Percentiles rank a stretch among this genome's conserved stretches.
These are phyloP conservation scores for Corydoras maculifer DNA, from an alignment of 2,113 vertebrate genomes.

Conservation along the genomic window DNA sequence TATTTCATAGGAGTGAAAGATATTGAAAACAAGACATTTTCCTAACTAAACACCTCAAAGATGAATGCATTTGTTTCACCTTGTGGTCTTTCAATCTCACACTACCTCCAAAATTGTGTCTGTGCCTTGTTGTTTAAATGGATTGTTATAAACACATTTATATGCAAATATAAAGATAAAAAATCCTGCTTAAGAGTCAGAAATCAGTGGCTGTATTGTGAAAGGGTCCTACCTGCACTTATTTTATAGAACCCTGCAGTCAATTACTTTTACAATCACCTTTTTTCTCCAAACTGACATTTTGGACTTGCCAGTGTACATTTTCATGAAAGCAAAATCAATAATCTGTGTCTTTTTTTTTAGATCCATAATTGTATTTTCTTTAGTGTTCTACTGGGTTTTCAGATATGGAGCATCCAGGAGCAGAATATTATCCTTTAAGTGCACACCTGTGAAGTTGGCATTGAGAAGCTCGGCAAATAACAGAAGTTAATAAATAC, in stretches of 20 bases:
- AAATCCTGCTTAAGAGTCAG: conserved; percentile 57
- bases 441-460: too few relatives aligned
- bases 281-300: conserved; percentile 63
- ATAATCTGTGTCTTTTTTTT: conserved; percentile 72
- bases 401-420: conserved; percentile 43
- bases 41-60: conserved; percentile 36
- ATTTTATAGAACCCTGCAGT: conserved; percentile 52
- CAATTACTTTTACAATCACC: conserved; percentile 63
- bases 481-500: neutral
- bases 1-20: too few relatives aligned
- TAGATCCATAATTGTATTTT: conserved; percentile 55
- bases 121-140: conserved; percentile 68
- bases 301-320: conserved; percentile 63
- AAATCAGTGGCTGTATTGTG: conserved; percentile 60
- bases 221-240: conserved; percentile 37
- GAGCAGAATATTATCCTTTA: neutral
- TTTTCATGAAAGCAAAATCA: conserved; percentile 69
- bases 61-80: conserved; percentile 56
- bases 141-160: conserved; percentile 67
- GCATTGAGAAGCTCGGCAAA: neutral
- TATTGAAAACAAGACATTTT: too few relatives aligned
- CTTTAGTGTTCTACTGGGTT: conserved; percentile 40
- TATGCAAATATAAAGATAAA: conserved; percentile 67
- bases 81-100: conserved; percentile 43
- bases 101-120: conserved; percentile 52